Conservation (phyloP, 2,797 vertebrate genomes). For the Crenichthys baileyi region DNA sequence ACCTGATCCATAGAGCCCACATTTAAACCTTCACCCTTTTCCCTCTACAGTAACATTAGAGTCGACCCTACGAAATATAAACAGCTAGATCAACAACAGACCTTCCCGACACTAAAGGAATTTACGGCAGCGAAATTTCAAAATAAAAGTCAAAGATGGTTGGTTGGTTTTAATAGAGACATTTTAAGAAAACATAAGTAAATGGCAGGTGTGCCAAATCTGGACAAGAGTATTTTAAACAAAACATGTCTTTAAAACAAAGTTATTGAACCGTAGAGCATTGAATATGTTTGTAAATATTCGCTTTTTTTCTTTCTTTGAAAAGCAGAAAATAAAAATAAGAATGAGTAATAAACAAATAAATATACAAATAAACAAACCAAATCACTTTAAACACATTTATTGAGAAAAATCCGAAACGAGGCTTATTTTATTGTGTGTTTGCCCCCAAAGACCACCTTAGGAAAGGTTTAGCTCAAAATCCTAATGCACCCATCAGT, state of each 20-base stretch:
- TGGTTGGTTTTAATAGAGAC: background rate
- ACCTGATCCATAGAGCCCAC: background rate
- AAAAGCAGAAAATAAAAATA: background rate
- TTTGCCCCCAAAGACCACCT: background rate
- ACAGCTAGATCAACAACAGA: constrained; percentile 57
- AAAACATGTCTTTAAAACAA: background rate
- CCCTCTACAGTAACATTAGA: background rate
- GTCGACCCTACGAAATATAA: background rate
- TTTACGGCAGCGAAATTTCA: constrained; percentile 63
- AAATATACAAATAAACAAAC: too few species aligned
- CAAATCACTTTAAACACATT: too few species aligned
- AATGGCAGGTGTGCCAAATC: background rate
- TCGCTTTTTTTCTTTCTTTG: background rate
- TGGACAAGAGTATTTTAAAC: background rate
- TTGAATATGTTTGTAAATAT: background rate
- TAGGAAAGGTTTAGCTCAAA: background rate
- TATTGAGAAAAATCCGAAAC: background rate
- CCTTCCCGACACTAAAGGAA: constrained; percentile 60
- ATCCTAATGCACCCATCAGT: background rate
- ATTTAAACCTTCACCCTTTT: background rate
- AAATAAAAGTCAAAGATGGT: constrained; percentile 57
- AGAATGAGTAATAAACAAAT: too few species aligned
- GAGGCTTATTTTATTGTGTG: background rate
- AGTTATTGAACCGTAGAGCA: background rate
- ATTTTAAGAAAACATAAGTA: background rate